Conservation (phyloP, 2,113 vertebrate genomes). For the Copsychus sechellarum region DNA sequence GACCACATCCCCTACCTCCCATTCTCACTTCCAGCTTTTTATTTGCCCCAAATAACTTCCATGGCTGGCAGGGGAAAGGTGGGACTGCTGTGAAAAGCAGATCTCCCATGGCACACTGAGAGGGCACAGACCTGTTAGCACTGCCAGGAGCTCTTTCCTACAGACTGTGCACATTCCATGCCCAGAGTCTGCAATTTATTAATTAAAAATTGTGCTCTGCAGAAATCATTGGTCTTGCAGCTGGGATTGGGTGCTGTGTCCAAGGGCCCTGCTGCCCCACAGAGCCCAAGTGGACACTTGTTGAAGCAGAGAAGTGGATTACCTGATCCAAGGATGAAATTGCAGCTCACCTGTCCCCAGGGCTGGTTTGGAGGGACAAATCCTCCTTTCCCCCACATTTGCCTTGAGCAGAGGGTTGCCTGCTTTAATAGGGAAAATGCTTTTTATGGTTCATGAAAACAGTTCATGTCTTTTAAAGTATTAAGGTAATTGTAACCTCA, state of each 20-base stretch:
- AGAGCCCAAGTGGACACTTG: not conserved
- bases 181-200: not conserved
- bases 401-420: not conserved
- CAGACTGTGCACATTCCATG: not conserved
- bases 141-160: not conserved
- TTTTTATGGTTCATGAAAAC: not conserved
- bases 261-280: not conserved
- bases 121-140: not conserved
- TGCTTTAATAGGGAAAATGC: not conserved
- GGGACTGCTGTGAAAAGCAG: not conserved
- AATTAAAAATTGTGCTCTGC: not conserved
- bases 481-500: not conserved
- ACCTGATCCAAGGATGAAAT: not conserved
- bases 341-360: not conserved
- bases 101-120: not conserved
- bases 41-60: not conserved
- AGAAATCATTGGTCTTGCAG: not conserved
- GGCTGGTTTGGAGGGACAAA: not conserved
- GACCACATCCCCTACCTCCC: not conserved
- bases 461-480: not conserved
- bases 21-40: not conserved
- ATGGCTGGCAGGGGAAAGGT: not conserved
- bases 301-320: not conserved
- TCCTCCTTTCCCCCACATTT: not conserved
- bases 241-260: not conserved